Base-by-base conservation (phyloP, 2,888 invertebrate species). In the Cheilosia variabilis region DNA sequence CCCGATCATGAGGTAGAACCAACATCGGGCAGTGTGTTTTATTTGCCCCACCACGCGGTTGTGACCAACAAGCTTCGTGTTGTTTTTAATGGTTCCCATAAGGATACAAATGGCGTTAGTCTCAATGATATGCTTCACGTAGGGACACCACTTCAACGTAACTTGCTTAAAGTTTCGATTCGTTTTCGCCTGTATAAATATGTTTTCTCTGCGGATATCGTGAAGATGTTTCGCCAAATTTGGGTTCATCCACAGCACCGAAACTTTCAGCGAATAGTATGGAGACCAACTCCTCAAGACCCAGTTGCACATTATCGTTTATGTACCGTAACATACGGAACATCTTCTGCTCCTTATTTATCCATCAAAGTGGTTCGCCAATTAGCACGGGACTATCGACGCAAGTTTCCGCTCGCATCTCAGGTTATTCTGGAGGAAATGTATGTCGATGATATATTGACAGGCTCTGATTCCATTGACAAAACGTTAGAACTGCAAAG, bases 31-130 rank as follows among this genome's bases (percentile, higher is more conserved):
- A 9, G 58, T 6, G 41, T 73, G n/a, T 88, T 65, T 58, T 87
- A 86, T 45, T 52, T 87, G 19, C 87, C 87, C 0, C 87, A 88
- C 50, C 83, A 88, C 31, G 86, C 81, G 1, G 79, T 88, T 4
- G 55, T 87, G 13, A 76, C 87, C 0, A 87, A 82, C 1, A 87
- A 87, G 31, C 57, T 87, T n/a, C 53, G 84, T 9, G 87, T 88
- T 1, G 87, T 87, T 0, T 88, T 89, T 41, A 84, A 88, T 31
- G 87, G 87, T 0, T 88, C 87, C 0, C 45, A 68, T 9, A 72
- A 66, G 6, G 66, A 83, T 6, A 41, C 58, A 4, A 82, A 75
- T 5, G 83, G 87, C 0, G 37, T 52, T n/a, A 76, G 75, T 4
- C 45, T 87, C 1, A 88, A 88, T 31, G 83, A 87, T 9, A 71